Evolutionary conservation across 64 coral and sea anemone species (phyloP), one percentile per base, ranked within the genome.

Genomic region (Orbicella faveolata): DNA sequence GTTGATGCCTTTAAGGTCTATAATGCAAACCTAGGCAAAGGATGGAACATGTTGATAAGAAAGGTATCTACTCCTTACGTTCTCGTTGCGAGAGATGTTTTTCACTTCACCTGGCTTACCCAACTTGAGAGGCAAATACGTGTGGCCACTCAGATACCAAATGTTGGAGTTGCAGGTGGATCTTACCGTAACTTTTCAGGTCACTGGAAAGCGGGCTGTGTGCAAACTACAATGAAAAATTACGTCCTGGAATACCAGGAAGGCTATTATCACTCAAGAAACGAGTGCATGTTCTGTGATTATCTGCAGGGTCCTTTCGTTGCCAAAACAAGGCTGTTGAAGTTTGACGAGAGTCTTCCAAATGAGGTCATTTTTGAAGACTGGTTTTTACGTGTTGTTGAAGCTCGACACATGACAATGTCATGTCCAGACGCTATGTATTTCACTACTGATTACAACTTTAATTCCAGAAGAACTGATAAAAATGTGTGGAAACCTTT

Each of bases 391-490:
- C 35, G 83, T 23, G 54, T 92, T 13, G 77, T 14, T 9, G 33
- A 34, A 18, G 39, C 79, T 19, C 57, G 73, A 1, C 59, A 88
- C 30, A 6, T 79, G 85, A 33, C 54, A 2, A 92, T 92, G 83
- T 78, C 35, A 17, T 92, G 90, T 36, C 90, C 90, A 25, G 90
- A 92, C 53, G 74, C 90, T 4, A 92, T 92, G 90, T 92, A 92
- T 55, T 92, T 92, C n/a, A 92, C 75, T 6, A 83, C 64, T 13
- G 87, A 83, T 17, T 79, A 87, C 55, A 2, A 6, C 12, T 55
- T 52, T 9, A 64, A 77, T 35, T 7, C 92, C 17, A 88, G 89
- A 55, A 25, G 17, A 82, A 84, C 2, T 2, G 19, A 89, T 15
- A 93, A 65, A 35, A 18, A 75, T 2, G 52, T 83, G 18, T 93